phyloP scores from a whole-genome alignment of 2,797 vertebrate species.

The Brachymystax lenok region DNA sequence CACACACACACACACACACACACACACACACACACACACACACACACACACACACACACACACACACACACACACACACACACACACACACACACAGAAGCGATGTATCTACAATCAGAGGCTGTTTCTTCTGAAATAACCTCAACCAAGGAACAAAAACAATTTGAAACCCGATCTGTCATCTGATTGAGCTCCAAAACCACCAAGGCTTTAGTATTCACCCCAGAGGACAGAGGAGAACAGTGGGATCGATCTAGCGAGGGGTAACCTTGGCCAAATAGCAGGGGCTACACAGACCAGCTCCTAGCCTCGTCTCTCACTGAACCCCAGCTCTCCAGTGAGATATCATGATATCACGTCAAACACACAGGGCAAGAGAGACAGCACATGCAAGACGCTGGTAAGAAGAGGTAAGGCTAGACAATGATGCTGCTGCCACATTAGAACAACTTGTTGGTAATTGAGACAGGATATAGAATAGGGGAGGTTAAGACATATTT shows the following conservation, averaged over 20 bases:
- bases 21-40: neutral
- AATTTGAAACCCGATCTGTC: slow-evolving; percentile 21
- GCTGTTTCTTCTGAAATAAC: neutral
- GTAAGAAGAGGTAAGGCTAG: neutral
- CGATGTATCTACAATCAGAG: neutral
- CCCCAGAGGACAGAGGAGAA: neutral
- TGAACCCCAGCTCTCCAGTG: neutral
- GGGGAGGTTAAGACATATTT: too few species aligned
- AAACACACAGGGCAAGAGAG: neutral
- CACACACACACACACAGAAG: too few species aligned
- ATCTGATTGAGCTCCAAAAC: neutral
- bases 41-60: neutral
- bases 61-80: neutral
- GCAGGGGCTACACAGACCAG: neutral
- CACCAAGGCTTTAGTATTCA: neutral
- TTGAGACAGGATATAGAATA: neutral
- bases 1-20: neutral
- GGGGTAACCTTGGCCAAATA: neutral
- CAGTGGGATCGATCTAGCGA: neutral
- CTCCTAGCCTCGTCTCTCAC: neutral
- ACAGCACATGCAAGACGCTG: neutral
- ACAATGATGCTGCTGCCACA: neutral
- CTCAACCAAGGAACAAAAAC: slow-evolving; percentile 12
- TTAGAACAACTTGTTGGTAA: neutral
- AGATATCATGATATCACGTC: neutral